These are phyloP conservation scores for Tethya wilhelma DNA, from an alignment of 37 sponge, comb jelly and placozoan genomes.

Conservation along the genomic window DNA sequence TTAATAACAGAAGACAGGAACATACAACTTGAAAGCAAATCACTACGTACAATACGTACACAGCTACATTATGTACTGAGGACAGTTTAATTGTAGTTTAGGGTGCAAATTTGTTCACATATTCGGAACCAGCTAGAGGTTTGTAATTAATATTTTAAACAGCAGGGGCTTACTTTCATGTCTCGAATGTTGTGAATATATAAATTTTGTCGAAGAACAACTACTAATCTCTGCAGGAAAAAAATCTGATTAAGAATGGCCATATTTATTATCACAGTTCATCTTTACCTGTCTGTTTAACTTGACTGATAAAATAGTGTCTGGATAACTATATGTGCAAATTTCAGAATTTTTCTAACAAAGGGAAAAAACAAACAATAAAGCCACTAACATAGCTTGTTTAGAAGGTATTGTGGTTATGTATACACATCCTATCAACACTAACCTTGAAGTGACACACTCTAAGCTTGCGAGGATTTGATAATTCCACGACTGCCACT, in stretches of 20 bases:
- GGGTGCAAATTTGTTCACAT: too few relatives aligned
- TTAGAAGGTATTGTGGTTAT: neutral
- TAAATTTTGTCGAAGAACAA: slow-evolving; percentile 86
- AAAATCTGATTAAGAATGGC: neutral
- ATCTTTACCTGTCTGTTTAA: slow-evolving; percentile 89
- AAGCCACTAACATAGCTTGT: neutral
- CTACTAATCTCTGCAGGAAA: slow-evolving; percentile 76
- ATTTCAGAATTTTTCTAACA: slow-evolving; percentile 96
- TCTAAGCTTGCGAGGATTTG: slow-evolving; percentile 88
- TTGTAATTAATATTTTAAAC: too few relatives aligned
- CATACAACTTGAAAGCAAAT: slow-evolving; percentile 11
- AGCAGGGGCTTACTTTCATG: slow-evolving; percentile 85
- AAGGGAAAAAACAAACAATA: neutral
- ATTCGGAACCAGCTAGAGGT: too few relatives aligned
- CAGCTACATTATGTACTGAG: too few relatives aligned
- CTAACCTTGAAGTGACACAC: slow-evolving; percentile 96
- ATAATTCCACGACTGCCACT: slow-evolving; percentile 89
- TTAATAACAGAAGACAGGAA: neutral
- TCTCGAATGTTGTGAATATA: slow-evolving; percentile 99
- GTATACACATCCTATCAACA: neutral
- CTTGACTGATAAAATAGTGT: slow-evolving; percentile 91
- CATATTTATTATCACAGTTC: neutral
- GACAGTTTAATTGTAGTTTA: too few relatives aligned
- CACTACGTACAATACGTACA: neutral
- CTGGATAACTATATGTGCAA: slow-evolving; percentile 98